Base-by-base conservation (phyloP, 1,140 invertebrate genomes). In the Drosophila melanogaster region DNA sequence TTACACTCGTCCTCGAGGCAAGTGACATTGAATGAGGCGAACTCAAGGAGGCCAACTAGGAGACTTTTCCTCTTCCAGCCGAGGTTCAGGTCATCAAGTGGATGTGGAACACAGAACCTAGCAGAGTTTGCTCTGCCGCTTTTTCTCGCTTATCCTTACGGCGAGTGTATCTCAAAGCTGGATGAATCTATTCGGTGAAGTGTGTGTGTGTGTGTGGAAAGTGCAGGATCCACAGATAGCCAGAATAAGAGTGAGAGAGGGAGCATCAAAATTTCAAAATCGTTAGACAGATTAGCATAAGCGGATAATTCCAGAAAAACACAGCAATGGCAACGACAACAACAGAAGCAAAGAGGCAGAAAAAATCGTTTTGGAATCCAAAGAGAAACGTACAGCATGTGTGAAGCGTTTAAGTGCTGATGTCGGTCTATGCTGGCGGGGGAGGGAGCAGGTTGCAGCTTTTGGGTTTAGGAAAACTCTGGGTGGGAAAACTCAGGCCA, bases 241-340 rank as follows among this genome's bases (percentile, higher is more conserved):
- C 10, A 51, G 56, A 46, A 10, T 53, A 12, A 50, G 46, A 62
- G 30, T 58, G 44, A 76, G 53, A 24, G 19, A n/a, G 57, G 35
- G 38, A 74, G 66, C 75, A 67, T 77, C 67, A 81, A 74, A 83
- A 79, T 79, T 71, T 80, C 49, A 51, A 77, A 89, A 89, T 84
- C 80, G 84, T 89, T 77, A 89, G 80, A 84, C 60, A 84, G 84
- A 89, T 89, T 87, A 87, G 84, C 84, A 89, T 89, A 89, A 89
- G 84, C 84, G 85, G 85, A 89, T 90, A 89, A 89, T 89, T 79
- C 72, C 41, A 62, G 49, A 66, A 56, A 74, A 49, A 44, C 51
- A 57, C 49, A 74, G 58, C 59, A 56, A 19, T 49, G 44, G 59
- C 53, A 47, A 47, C 19, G 54, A 33, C 53, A 72, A 46, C 58